Percentiles rank a stretch among this genome's conserved stretches.
Conservation (phyloP, 2,113 vertebrate genomes). For the Chaetops frenatus region DNA sequence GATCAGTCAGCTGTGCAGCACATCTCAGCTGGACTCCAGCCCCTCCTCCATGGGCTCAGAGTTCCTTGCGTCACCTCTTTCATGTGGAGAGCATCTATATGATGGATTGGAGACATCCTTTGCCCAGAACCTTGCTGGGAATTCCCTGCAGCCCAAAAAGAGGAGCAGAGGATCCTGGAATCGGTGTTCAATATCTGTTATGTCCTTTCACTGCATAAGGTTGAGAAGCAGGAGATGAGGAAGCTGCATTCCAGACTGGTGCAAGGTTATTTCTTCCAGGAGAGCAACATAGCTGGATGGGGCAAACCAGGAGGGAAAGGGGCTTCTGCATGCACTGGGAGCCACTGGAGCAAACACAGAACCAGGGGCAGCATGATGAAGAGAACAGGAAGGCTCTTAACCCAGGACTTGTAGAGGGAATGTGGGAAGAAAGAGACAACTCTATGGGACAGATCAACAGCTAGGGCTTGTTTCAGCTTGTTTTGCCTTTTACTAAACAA, state of each 20-base stretch:
- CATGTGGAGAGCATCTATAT: not conserved
- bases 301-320: not conserved
- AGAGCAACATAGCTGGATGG: not conserved
- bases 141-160: not conserved
- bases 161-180: not conserved
- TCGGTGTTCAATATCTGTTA: not conserved
- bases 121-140: not conserved
- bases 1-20: rapidly evolving
- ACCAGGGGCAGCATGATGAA: rapidly evolving
- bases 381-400: not conserved
- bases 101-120: not conserved
- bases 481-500: not conserved
- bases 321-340: not conserved
- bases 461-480: not conserved
- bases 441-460: not conserved
- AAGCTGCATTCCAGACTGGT: not conserved
- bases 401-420: not conserved
- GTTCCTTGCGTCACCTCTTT: not conserved
- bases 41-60: rapidly evolving
- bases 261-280: not conserved
- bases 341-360: not conserved
- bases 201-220: rapidly evolving
- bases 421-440: not conserved
- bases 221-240: not conserved
- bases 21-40: not conserved